Evolutionary conservation across 2,888 invertebrate species (phyloP).

Genomic region (Xylota sylvarum): DNA sequence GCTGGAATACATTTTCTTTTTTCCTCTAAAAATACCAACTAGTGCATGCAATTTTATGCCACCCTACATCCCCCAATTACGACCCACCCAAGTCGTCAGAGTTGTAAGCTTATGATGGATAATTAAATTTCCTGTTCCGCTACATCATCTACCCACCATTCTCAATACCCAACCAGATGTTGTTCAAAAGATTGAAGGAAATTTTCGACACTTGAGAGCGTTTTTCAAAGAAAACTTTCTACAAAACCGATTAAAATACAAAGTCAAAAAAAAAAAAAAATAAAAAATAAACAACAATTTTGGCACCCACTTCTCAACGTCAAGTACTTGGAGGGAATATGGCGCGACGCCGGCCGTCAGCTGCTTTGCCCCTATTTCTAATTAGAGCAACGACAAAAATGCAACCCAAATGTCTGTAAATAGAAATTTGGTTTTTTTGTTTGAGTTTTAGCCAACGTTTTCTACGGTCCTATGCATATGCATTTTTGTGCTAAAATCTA

Average conservation of each 20-base stretch:
- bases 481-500: background rate
- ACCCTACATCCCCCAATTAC: background rate
- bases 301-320: constrained; percentile 55
- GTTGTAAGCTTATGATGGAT: constrained; percentile 39
- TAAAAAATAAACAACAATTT: constrained; percentile 13
- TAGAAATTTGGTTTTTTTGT: constrained; percentile 49
- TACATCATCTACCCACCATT: constrained; percentile 16
- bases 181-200: constrained; percentile 10
- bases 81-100: background rate
- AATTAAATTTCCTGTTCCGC: constrained; percentile 64
- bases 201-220: constrained; percentile 16
- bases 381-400: constrained; percentile 71
- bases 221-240: constrained; percentile 26
- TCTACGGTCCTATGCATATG: background rate
- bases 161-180: constrained; percentile 51
- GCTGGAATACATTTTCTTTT: constrained; percentile 35
- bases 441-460: constrained; percentile 27
- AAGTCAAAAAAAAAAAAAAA: constrained; percentile 12
- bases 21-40: constrained; percentile 28
- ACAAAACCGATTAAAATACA: background rate
- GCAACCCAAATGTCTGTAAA: constrained; percentile 67
- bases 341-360: background rate
- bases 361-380: constrained; percentile 33
- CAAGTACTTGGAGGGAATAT: constrained; percentile 16
- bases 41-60: constrained; percentile 19